phyloP scores from a whole-genome alignment of 1,140 invertebrate species.

The Conus betulinus region DNA sequence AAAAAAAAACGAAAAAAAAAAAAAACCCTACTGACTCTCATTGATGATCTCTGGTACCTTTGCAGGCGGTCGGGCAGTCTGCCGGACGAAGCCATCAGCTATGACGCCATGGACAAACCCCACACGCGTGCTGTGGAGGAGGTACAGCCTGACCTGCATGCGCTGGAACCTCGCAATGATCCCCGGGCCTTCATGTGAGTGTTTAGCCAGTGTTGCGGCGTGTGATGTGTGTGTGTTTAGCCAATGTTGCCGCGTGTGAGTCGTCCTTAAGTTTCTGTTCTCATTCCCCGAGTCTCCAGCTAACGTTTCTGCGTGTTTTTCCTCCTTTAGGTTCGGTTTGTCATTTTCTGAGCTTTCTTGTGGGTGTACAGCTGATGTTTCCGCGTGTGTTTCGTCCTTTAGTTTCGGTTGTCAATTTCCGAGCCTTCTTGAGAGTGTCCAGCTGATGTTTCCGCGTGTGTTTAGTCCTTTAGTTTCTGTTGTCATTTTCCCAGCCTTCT shows the following conservation, averaged over 20 bases:
- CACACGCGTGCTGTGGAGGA: slow-evolving; percentile 46
- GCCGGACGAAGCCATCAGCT: slow-evolving; percentile 38
- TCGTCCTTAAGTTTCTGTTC: not conserved
- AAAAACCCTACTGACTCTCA: no score
- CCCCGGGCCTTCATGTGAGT: slow-evolving; percentile 42
- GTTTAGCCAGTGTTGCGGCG: not conserved
- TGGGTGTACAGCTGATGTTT: not conserved
- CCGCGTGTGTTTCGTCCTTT: not conserved
- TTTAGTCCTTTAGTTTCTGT: not conserved
- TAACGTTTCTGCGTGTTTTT: not conserved
- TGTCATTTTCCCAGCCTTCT: no score
- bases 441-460: not conserved
- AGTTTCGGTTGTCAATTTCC: not conserved
- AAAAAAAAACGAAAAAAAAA: no score
- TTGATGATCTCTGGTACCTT: no score
- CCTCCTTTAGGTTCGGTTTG: not conserved
- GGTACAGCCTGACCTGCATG: slow-evolving; percentile 46
- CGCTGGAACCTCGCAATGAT: slow-evolving; percentile 43
- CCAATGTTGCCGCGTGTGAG: no score
- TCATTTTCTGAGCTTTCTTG: not conserved
- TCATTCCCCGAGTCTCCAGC: not conserved
- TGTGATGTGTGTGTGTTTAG: slow-evolving; percentile 16
- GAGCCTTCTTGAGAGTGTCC: not conserved
- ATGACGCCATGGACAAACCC: slow-evolving; percentile 45
- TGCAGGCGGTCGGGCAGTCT: slow-evolving; percentile 40